Percentiles rank a stretch among this genome's conserved stretches.
These are phyloP conservation scores for Yasuhikotakia modesta DNA, from an alignment of 2,797 vertebrate genomes.

Conservation along the genomic window DNA sequence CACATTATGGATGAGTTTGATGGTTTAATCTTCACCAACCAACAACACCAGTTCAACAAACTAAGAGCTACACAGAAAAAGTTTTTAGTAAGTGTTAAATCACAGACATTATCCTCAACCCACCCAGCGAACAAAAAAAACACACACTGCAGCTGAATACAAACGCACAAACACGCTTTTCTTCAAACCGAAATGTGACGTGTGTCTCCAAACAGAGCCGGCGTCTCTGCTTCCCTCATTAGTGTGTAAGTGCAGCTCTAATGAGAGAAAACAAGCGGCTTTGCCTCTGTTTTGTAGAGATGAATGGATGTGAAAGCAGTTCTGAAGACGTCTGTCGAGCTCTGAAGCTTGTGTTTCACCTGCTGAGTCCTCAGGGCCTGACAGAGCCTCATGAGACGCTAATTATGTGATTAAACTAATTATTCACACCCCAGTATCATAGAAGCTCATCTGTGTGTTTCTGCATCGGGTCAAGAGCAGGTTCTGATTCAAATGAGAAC, in stretches of 20 bases:
- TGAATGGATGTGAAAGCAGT: constrained; percentile 67
- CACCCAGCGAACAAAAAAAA: background rate
- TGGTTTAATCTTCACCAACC: background rate
- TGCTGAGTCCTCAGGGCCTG: constrained; percentile 64
- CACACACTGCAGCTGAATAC: background rate
- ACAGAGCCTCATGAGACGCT: constrained; percentile 62
- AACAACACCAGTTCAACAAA: background rate
- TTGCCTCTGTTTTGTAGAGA: constrained; percentile 66
- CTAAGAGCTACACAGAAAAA: background rate
- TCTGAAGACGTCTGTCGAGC: constrained; percentile 51
- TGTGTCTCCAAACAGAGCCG: constrained; percentile 66
- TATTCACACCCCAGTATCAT: constrained; percentile 70
- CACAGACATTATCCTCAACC: constrained; percentile 2
- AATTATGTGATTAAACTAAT: constrained; percentile 73
- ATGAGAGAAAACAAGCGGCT: constrained; percentile 64
- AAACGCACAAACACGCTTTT: constrained; percentile 63
- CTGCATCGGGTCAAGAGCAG: constrained; percentile 54
- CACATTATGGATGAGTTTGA: background rate
- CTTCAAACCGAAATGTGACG: constrained; percentile 77
- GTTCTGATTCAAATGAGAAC: constrained; percentile 55
- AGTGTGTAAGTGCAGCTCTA: constrained; percentile 71
- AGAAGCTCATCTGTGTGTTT: constrained; percentile 59
- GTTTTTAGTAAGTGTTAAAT: background rate
- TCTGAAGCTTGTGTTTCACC: constrained; percentile 54
- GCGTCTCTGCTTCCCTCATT: constrained; percentile 71